Evolutionary conservation across 2,888 invertebrate genomes (phyloP).

Genomic region (Temnothorax unifasciatus): DNA sequence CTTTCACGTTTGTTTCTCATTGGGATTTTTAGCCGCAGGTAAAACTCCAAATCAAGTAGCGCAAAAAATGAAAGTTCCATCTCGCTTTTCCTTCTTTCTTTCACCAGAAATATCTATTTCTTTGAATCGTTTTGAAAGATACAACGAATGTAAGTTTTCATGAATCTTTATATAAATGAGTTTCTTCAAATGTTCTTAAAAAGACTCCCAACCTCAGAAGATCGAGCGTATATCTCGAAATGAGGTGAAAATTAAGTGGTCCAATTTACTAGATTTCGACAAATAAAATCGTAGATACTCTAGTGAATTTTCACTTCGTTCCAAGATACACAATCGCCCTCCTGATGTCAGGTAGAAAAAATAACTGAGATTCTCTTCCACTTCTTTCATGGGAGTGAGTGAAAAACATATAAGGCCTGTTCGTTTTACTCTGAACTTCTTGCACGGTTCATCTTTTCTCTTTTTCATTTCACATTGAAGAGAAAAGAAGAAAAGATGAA

Average conservation of each 20-base stretch:
- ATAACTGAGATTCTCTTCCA: no score
- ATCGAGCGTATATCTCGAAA: no score
- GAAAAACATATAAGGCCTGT: neutral
- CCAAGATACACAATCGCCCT: neutral
- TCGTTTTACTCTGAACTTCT: no score
- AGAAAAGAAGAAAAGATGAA: no score
- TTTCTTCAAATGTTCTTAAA: neutral
- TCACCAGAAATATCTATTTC: neutral
- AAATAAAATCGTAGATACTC: no score
- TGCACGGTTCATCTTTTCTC: no score
- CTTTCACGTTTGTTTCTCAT: neutral
- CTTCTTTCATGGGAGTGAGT: neutral
- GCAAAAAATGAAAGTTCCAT: neutral
- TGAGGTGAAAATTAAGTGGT: no score
- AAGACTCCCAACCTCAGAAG: no score
- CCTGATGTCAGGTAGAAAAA: neutral
- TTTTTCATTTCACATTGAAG: no score
- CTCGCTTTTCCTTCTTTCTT: neutral
- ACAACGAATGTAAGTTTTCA: neutral
- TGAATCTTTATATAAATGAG: neutral
- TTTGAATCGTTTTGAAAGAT: neutral
- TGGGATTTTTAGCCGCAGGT: neutral
- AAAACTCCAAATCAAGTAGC: neutral
- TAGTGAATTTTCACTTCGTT: no score
- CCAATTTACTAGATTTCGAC: no score